Evolutionary conservation across 2,113 vertebrate genomes (phyloP).

Genomic region (Carassius carassius): DNA sequence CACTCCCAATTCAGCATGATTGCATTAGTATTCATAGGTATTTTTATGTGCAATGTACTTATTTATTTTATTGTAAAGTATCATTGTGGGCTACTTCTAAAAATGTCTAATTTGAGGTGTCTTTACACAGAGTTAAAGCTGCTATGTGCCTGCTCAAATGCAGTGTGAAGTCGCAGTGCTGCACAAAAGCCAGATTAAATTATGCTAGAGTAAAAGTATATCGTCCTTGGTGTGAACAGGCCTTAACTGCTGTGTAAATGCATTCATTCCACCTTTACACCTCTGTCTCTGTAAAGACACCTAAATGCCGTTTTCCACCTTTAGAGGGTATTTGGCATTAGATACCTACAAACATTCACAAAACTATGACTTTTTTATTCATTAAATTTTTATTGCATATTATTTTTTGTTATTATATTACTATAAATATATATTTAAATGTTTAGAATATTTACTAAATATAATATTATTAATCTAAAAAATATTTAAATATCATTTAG

Average conservation of each 20-base stretch:
- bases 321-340: too few species aligned
- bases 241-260: too few species aligned
- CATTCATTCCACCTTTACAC: too few species aligned
- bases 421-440: background rate
- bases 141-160: background rate
- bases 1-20: conserved; percentile 15
- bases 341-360: background rate
- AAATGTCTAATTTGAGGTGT: background rate
- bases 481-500: background rate
- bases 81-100: background rate
- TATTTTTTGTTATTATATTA: background rate
- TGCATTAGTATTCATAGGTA: conserved; percentile 2
- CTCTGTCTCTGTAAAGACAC: too few species aligned
- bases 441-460: background rate
- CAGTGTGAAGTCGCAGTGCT: background rate
- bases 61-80: background rate
- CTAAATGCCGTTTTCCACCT: too few species aligned
- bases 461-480: background rate
- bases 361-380: background rate
- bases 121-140: too few species aligned
- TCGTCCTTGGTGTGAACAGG: too few species aligned
- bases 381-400: background rate
- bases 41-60: background rate
- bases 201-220: background rate
- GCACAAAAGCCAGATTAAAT: background rate